Evolutionary conservation across 2,113 vertebrate genomes (phyloP).

Genomic region (Hassar affinis): DNA sequence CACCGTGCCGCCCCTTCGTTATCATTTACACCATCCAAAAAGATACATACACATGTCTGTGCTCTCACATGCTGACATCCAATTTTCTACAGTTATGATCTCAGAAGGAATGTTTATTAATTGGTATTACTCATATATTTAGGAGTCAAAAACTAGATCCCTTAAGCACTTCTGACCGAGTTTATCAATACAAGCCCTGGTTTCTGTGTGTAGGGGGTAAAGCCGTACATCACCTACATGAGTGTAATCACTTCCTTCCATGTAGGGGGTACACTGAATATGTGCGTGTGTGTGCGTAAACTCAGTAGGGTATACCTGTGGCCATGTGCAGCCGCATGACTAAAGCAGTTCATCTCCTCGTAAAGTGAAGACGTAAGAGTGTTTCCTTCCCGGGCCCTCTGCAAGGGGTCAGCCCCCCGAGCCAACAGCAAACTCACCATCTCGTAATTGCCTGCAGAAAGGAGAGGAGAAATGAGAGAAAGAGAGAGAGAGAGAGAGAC

Average conservation of each 20-base stretch:
- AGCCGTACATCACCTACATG: background rate
- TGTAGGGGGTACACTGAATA: background rate
- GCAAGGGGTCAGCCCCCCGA: conserved; percentile 86
- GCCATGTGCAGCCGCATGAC: conserved; percentile 91
- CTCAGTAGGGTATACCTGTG: conserved; percentile 79
- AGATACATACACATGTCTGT: background rate
- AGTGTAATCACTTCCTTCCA: conserved; percentile 11
- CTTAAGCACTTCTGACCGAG: background rate
- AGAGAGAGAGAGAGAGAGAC: background rate
- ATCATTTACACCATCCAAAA: background rate
- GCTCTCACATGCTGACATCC: background rate
- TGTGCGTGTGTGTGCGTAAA: background rate
- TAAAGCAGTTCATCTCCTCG: conserved; percentile 98
- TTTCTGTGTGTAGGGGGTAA: conserved; percentile 8
- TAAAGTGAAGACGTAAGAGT: conserved; percentile 86
- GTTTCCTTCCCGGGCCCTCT: conserved; percentile 81
- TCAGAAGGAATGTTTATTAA: background rate
- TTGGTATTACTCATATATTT: background rate
- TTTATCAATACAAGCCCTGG: background rate
- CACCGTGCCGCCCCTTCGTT: too few species aligned
- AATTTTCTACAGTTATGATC: background rate
- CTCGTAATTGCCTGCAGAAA: conserved; percentile 87
- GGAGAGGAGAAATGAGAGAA: conserved; percentile 33
- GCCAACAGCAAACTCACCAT: conserved; percentile 90
- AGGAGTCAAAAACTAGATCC: background rate